Conservation (phyloP, 2,113 vertebrate species). For the Ctenomys sociabilis region DNA sequence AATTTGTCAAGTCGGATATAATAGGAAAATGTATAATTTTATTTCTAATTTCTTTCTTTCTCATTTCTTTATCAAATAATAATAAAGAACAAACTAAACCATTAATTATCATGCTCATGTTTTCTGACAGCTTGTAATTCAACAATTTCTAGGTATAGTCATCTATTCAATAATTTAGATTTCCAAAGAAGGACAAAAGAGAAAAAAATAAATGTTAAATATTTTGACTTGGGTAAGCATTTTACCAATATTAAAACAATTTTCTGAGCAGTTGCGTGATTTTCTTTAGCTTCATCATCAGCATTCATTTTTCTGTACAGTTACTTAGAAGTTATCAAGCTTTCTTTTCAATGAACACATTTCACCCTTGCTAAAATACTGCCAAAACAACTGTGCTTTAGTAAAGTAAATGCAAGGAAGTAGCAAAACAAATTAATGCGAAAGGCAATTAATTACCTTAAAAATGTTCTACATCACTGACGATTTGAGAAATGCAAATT, state of each 20-base stretch:
- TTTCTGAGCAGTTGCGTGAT: background rate
- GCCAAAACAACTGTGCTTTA: background rate
- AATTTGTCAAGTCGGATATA: background rate
- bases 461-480: no score
- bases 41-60: background rate
- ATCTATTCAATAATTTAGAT: background rate
- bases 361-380: background rate
- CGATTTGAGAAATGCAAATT: no score
- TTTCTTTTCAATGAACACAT: background rate
- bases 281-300: background rate
- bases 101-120: background rate
- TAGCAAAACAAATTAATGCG: background rate
- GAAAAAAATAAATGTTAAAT: background rate
- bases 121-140: background rate
- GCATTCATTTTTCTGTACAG: background rate
- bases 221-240: background rate
- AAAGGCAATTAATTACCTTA: no score
- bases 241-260: background rate
- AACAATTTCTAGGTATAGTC: background rate
- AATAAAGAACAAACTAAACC: background rate
- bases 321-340: background rate
- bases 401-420: background rate
- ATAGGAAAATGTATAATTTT: conserved; percentile 7
- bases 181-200: background rate
- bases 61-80: background rate